Base-by-base conservation (phyloP, 2,113 vertebrate genomes). In the Oncorhynchus keta region DNA sequence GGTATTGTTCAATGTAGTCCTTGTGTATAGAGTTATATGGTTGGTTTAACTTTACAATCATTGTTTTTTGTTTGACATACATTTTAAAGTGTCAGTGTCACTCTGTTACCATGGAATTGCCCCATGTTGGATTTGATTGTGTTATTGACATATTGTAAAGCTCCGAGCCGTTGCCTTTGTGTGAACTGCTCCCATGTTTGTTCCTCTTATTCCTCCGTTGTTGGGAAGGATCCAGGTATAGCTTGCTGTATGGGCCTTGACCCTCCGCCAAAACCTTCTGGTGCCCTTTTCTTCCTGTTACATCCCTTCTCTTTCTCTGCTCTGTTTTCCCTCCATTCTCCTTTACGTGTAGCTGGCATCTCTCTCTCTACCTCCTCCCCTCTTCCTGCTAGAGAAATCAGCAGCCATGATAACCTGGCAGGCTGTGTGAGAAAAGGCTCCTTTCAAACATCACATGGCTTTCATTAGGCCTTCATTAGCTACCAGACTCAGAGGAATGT, bases 161-260 rank as follows among this genome's bases (percentile, higher is more conserved):
- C 59, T 2, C 18, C 59, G 11, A 45, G 39, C 39, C 4, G n/a
- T 20, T 24, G 59, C n/a, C n/a, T 62, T 28, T 72, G 12, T 28
- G 48, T 18, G 4, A 55, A 14, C 51, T 51, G 39, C 61, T 59
- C 26, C 22, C 14, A 8, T 55, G 45, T 30, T 57, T 72, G 49
- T 62, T 74, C 24, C 59, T 65, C 32, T 48, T 76, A 69, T 32
- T 68, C 32, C 75, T 76, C 51, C n/a, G 4, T 69, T 76, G 51
- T 76, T 35, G 57, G 61, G 26, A 62, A 13, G 16, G 22, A 28
- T 57, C 48, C 35, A 73, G 24, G 61, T 68, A 78, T 78, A 78
- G 45, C n/a, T 55, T 2, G 22, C 70, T 30, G 69, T 28, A 16
- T 57, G 61, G 76, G 24, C 18, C 48, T 73, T 68, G 70, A 59